These are phyloP conservation scores for Schizopygopsis malacanthus DNA, from an alignment of 2,797 vertebrate species.

Conservation along the genomic window DNA sequence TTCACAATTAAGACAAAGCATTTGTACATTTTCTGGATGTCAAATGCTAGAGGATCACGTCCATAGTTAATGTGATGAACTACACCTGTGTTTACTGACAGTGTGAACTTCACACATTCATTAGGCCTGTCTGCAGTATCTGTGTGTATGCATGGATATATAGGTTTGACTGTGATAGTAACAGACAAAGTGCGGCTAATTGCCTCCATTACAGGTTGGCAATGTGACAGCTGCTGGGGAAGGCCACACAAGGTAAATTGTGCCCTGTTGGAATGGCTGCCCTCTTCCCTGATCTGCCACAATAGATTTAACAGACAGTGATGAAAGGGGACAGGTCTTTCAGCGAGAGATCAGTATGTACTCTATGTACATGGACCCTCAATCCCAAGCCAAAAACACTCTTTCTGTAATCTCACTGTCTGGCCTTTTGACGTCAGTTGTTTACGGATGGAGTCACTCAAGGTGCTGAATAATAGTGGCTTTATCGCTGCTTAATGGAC, in stretches of 20 bases:
- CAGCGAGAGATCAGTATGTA: constrained; percentile 74
- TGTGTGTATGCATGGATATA: constrained; percentile 67
- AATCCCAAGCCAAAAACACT: constrained; percentile 60
- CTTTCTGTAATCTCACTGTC: constrained; percentile 56
- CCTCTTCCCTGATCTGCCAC: constrained; percentile 76
- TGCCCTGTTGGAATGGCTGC: constrained; percentile 72
- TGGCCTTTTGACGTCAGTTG: constrained; percentile 42
- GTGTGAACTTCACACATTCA: not conserved
- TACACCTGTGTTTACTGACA: not conserved
- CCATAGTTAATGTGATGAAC: not conserved
- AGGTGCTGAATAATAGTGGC: constrained; percentile 47
- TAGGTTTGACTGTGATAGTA: constrained; percentile 41
- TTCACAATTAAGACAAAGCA: not conserved
- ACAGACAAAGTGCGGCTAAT: constrained; percentile 72
- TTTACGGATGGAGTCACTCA: not conserved
- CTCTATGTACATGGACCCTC: constrained; percentile 63
- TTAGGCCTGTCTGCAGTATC: constrained; percentile 10
- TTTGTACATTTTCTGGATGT: not conserved
- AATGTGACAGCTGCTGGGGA: constrained; percentile 75
- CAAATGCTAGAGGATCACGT: not conserved
- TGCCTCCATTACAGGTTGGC: constrained; percentile 74
- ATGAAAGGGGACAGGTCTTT: constrained; percentile 76
- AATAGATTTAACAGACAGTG: constrained; percentile 75
- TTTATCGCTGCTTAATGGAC: constrained; percentile 19
- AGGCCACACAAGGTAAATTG: constrained; percentile 75